A percentile compares a stretch with the other conserved stretches of the same genome.
phyloP scores from a whole-genome alignment of 2,797 vertebrate species.

The Zalophus californianus region DNA sequence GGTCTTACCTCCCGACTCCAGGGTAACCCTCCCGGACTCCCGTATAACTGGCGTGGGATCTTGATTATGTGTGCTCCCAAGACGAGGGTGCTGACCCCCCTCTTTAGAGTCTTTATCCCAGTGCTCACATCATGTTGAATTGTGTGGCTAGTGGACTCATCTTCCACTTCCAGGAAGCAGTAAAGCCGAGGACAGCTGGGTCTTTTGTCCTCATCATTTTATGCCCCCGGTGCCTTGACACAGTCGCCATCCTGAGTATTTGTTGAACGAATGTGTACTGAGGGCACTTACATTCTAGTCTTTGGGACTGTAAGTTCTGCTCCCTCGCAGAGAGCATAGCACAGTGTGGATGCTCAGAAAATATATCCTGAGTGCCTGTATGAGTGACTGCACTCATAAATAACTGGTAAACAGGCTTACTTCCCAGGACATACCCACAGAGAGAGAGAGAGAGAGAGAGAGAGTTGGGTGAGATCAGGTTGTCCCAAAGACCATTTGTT shows the following conservation, averaged over 20 bases:
- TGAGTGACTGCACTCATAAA: fast-evolving
- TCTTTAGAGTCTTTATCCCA: fast-evolving
- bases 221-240: not conserved
- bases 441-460: not conserved
- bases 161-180: not conserved
- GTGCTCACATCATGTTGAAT: not conserved
- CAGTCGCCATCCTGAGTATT: fast-evolving
- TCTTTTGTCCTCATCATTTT: not conserved
- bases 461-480: not conserved
- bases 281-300: not conserved
- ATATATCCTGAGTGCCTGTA: not conserved
- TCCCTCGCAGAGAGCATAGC: not conserved
- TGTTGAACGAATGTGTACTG: fast-evolving
- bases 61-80: fast-evolving
- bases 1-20: not conserved
- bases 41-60: fast-evolving
- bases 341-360: not conserved
- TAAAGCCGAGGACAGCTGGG: not conserved
- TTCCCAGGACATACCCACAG: fast-evolving
- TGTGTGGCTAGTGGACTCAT: not conserved
- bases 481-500: not conserved
- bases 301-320: not conserved
- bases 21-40: not conserved
- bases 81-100: not conserved
- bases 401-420: no score